A percentile compares a stretch with the other conserved stretches of the same genome.
Conservation (phyloP, 2,113 vertebrate species). For the Elephantulus edwardii region DNA sequence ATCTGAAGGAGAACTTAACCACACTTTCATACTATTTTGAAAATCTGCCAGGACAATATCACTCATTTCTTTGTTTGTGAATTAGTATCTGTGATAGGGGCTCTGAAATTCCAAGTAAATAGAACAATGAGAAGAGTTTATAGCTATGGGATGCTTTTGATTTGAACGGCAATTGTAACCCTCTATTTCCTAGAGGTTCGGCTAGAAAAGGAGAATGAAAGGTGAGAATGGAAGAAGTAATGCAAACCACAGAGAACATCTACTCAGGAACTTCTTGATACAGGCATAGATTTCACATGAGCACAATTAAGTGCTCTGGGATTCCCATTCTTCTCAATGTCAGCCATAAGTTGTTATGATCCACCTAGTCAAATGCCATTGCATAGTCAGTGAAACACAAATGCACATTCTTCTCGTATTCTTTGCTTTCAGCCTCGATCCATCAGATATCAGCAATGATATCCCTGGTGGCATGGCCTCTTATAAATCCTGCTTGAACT, state of each 20-base stretch:
- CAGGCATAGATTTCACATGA: too few relatives aligned
- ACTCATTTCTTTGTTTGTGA: neutral
- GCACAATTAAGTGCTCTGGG: too few relatives aligned
- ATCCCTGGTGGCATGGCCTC: too few relatives aligned
- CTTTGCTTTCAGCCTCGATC: too few relatives aligned
- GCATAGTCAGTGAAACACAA: too few relatives aligned
- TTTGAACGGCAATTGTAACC: neutral
- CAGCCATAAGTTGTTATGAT: too few relatives aligned
- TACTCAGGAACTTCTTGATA: slow-evolving; percentile 59
- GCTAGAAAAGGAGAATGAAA: neutral
- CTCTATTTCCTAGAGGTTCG: neutral
- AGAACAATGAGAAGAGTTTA: neutral
- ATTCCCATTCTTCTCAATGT: too few relatives aligned
- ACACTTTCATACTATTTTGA: neutral
- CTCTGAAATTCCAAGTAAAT: neutral
- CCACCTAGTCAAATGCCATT: too few relatives aligned
- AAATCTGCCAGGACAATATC: neutral
- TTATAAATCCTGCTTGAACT: too few relatives aligned
- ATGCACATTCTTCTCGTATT: too few relatives aligned
- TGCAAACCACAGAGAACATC: slow-evolving; percentile 55
- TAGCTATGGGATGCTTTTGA: neutral
- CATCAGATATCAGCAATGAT: too few relatives aligned
- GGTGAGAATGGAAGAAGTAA: slow-evolving; percentile 55
- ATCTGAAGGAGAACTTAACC: neutral
- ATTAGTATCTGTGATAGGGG: neutral